Evolutionary conservation across 2,888 invertebrate species (phyloP).

Genomic region (Branchipolynoe longqiensis): DNA sequence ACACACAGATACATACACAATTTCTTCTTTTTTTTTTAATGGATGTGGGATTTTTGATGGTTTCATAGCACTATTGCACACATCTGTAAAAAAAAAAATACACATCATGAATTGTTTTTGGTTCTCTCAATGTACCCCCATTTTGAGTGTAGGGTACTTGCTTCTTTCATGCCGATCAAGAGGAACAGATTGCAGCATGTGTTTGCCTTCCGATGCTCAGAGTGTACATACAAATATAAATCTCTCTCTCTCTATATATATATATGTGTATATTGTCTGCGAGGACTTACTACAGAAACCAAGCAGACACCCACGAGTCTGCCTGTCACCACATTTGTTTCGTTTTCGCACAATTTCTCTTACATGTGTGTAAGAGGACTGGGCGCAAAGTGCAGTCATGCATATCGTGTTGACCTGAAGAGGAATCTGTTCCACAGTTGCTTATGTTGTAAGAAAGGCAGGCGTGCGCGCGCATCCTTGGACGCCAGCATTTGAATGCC

Average conservation of each 20-base stretch:
- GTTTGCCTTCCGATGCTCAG: slow-evolving; percentile 42
- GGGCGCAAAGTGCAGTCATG: not conserved
- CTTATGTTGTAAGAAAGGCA: slow-evolving; percentile 15
- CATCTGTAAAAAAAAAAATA: slow-evolving; percentile 16
- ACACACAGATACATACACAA: too few relatives aligned
- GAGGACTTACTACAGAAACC: slow-evolving; percentile 33
- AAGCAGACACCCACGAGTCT: not conserved
- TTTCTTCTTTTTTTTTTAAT: too few relatives aligned
- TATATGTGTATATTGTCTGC: slow-evolving; percentile 26
- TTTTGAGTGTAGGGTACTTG: slow-evolving; percentile 20
- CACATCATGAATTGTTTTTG: slow-evolving; percentile 28
- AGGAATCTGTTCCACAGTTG: slow-evolving; percentile 22
- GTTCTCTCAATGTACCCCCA: not conserved
- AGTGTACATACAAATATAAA: slow-evolving; percentile 22
- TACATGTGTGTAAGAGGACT: not conserved
- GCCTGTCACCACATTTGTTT: slow-evolving; percentile 8
- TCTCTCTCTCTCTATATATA: too few relatives aligned
- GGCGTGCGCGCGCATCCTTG: slow-evolving; percentile 14
- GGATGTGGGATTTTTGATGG: not conserved
- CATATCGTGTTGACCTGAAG: not conserved
- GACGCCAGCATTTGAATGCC: slow-evolving; percentile 19
- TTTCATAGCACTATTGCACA: slow-evolving; percentile 8
- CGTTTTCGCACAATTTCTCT: slow-evolving; percentile 40
- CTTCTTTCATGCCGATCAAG: slow-evolving; percentile 34
- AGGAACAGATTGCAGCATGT: slow-evolving; percentile 2